A percentile compares a stretch with the other conserved stretches of the same genome.
Conservation (phyloP, 1,140 invertebrate species). For the Drosophila eugracilis region DNA sequence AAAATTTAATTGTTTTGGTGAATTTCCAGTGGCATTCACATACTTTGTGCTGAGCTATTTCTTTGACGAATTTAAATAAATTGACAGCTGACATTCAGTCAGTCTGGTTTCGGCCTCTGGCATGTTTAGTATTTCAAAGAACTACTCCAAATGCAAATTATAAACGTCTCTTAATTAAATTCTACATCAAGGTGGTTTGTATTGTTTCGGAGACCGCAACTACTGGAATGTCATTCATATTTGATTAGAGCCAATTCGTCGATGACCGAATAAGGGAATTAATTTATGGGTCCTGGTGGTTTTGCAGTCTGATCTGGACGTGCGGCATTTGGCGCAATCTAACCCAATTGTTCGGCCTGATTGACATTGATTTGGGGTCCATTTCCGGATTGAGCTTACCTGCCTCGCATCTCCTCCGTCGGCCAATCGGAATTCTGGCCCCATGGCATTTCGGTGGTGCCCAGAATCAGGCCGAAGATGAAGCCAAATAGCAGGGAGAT, state of each 20-base stretch:
- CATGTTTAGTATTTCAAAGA: conserved; percentile 4
- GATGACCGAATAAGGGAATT: conserved; percentile 24
- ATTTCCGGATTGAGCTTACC: conserved; percentile 84
- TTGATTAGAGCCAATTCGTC: conserved; percentile 23
- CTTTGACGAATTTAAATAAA: conserved; percentile 15
- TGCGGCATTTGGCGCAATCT: conserved; percentile 51
- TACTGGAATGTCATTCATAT: conserved; percentile 13
- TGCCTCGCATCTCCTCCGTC: conserved; percentile 92
- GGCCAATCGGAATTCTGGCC: conserved; percentile 90
- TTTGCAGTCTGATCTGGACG: conserved; percentile 22
- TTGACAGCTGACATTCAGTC: conserved; percentile 2
- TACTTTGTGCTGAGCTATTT: background rate
- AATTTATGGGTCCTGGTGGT: conserved; percentile 37
- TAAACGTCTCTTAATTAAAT: conserved; percentile 37
- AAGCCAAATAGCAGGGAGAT: conserved; percentile 91
- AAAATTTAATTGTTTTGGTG: too few species aligned
- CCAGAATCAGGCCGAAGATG: conserved; percentile 91
- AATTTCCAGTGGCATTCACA: background rate
- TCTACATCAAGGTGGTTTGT: conserved; percentile 11
- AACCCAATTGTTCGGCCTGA: conserved; percentile 55
- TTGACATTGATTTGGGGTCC: conserved; percentile 44
- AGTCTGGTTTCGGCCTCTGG: background rate
- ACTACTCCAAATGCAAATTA: conserved; percentile 15
- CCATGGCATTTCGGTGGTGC: conserved; percentile 91
- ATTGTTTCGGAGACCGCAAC: background rate